Percentiles rank a stretch among this genome's conserved stretches.
phyloP scores from a whole-genome alignment of 2,888 invertebrate species.

The Branchipolynoe longqiensis region DNA sequence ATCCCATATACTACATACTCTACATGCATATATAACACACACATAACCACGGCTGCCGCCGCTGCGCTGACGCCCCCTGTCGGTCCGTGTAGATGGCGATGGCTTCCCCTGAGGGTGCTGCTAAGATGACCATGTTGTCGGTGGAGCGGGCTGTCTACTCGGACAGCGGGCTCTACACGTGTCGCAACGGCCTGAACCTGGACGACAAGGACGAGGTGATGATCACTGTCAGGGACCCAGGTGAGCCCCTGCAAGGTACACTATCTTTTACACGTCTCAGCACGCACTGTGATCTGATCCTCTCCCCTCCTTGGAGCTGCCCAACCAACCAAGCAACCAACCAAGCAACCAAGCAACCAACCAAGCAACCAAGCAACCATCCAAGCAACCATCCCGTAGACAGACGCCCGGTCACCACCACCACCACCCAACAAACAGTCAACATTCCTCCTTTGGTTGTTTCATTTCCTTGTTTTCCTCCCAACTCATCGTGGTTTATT shows the following conservation, averaged over 20 bases:
- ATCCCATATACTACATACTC: too few relatives aligned
- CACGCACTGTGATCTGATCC: background rate
- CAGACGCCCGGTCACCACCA: too few relatives aligned
- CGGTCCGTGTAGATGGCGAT: slow-evolving; percentile 11
- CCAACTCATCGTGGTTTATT: too few relatives aligned
- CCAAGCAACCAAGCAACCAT: too few relatives aligned
- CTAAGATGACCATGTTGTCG: slow-evolving; percentile 31
- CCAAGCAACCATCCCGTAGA: too few relatives aligned
- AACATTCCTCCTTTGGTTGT: background rate
- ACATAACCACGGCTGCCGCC: too few relatives aligned
- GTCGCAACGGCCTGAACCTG: slow-evolving; percentile 21
- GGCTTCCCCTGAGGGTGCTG: background rate
- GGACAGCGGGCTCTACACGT: slow-evolving; percentile 41
- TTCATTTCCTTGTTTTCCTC: background rate
- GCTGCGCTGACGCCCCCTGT: too few relatives aligned
- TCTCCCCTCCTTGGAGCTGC: background rate
- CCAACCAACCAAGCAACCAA: background rate
- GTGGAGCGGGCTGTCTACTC: background rate
- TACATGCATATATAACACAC: too few relatives aligned
- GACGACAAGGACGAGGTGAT: slow-evolving; percentile 40
- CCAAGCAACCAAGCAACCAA: background rate
- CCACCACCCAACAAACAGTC: background rate
- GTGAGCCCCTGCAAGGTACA: slow-evolving; percentile 47
- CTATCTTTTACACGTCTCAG: slow-evolving; percentile 37
- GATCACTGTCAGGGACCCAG: slow-evolving; percentile 34